phyloP scores from a whole-genome alignment of 1,140 invertebrate species.

The Stegodyphus dumicola region DNA sequence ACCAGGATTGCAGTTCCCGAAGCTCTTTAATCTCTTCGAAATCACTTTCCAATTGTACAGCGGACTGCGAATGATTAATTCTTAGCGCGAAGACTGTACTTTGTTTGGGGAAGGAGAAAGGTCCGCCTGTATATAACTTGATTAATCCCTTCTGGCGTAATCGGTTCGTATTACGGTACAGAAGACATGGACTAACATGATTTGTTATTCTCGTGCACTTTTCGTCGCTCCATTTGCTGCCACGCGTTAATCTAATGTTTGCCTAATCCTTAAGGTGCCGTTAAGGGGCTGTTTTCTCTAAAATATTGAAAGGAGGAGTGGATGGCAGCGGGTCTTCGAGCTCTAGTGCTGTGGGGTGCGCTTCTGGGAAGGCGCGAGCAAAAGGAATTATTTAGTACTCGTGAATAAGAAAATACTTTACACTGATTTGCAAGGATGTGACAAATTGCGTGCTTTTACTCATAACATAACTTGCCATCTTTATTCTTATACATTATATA shows the following conservation, averaged over 20 bases:
- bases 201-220: constrained; percentile 58
- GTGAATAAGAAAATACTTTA: too few species aligned
- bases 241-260: constrained; percentile 59
- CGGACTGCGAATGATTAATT: constrained; percentile 59
- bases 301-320: constrained; percentile 21
- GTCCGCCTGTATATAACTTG: constrained; percentile 40
- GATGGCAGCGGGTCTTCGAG: not conserved
- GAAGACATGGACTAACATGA: constrained; percentile 61
- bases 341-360: too few species aligned
- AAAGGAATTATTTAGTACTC: too few species aligned
- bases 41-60: constrained; percentile 60
- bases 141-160: constrained; percentile 55
- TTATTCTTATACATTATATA: too few species aligned
- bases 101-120: constrained; percentile 42
- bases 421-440: too few species aligned
- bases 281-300: constrained; percentile 33
- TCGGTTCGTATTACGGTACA: constrained; percentile 59
- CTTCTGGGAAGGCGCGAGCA: too few species aligned
- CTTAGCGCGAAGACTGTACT: constrained; percentile 55
- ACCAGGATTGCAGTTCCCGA: constrained; percentile 40
- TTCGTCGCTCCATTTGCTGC: constrained; percentile 56
- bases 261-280: constrained; percentile 53
- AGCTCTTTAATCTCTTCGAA: constrained; percentile 55
- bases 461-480: too few species aligned
- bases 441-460: too few species aligned